Evolutionary conservation across 2,113 vertebrate genomes (phyloP).

Genomic region (Trachemys scripta): DNA sequence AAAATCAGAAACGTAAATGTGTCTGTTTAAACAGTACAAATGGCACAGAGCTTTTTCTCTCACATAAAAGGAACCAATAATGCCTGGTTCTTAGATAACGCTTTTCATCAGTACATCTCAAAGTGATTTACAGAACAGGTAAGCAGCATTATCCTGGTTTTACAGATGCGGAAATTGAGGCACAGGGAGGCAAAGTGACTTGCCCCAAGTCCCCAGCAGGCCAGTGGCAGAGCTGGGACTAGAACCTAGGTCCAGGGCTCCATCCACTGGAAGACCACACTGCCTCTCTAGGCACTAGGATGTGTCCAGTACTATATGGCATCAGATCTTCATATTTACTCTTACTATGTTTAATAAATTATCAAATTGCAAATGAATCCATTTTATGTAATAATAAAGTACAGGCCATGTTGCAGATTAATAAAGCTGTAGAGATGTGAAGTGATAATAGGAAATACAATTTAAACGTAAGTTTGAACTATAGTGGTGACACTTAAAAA

Average conservation of each 20-base stretch:
- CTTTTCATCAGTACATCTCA: not conserved
- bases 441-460: not conserved
- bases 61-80: not conserved
- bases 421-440: fast-evolving
- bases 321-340: fast-evolving
- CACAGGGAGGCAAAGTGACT: no score
- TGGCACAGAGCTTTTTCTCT: not conserved
- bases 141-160: no score
- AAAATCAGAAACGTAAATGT: fast-evolving
- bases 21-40: not conserved
- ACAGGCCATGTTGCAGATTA: not conserved
- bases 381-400: not conserved
- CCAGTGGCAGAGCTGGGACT: no score
- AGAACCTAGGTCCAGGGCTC: no score
- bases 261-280: no score
- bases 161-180: no score
- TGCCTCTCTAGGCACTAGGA: no score
- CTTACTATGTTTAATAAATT: not conserved
- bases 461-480: not conserved
- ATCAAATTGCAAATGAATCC: not conserved
- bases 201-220: not conserved
- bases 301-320: no score
- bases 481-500: not conserved
- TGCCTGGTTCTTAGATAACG: not conserved
- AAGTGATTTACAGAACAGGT: no score